phyloP scores from a whole-genome alignment of 2,888 invertebrate species.

The Lysandra coridon region DNA sequence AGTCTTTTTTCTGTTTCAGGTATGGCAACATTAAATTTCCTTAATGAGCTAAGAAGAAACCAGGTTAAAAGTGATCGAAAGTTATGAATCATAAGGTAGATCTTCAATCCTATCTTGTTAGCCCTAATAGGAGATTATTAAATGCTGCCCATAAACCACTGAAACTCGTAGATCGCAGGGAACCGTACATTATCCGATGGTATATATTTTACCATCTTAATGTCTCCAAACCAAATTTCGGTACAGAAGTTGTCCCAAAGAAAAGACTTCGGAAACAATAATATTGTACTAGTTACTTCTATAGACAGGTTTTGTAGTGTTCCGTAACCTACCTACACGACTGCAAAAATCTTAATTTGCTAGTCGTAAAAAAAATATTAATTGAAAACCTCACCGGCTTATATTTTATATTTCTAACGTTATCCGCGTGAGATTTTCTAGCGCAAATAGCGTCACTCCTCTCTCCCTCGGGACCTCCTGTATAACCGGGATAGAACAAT shows the following conservation, averaged over 20 bases:
- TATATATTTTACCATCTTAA: too few species aligned
- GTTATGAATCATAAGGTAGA: too few species aligned
- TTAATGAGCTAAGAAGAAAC: background rate
- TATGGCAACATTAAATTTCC: background rate
- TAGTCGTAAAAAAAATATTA: background rate
- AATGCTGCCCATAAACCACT: too few species aligned
- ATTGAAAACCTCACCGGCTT: background rate
- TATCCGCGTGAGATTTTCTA: background rate
- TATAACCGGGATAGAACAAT: slow-evolving; percentile 8
- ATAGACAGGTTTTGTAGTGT: too few species aligned
- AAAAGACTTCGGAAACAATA: too few species aligned
- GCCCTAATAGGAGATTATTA: too few species aligned
- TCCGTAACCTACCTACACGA: background rate
- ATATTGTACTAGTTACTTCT: too few species aligned
- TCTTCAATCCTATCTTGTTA: too few species aligned
- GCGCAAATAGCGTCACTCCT: background rate
- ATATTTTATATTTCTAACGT: background rate
- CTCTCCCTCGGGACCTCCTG: background rate
- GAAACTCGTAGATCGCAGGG: too few species aligned
- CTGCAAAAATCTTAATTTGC: background rate
- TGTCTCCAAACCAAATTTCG: too few species aligned
- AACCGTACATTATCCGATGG: too few species aligned
- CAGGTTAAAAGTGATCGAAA: background rate
- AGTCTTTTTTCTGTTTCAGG: background rate
- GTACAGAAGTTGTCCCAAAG: too few species aligned